These are phyloP conservation scores for Holocentrus rufus DNA, from an alignment of 2,797 vertebrate species.

Conservation along the genomic window DNA sequence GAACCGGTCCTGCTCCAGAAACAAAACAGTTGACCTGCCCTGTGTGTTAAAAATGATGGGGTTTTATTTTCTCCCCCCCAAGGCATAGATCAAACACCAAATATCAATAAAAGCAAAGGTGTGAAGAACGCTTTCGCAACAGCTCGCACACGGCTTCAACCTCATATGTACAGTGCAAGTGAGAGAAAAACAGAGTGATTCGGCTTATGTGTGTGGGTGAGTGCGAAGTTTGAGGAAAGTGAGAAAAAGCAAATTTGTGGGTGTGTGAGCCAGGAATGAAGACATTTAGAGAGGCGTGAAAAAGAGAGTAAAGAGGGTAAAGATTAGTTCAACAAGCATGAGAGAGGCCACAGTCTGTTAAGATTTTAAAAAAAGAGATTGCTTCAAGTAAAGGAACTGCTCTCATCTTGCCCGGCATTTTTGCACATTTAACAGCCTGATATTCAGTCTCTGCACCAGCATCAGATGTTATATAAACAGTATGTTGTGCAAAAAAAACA, in stretches of 20 bases:
- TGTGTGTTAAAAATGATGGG: background rate
- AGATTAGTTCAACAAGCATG: slow-evolving; percentile 25
- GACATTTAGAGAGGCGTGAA: slow-evolving; percentile 43
- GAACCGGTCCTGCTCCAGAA: background rate
- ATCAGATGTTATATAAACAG: background rate
- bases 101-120: slow-evolving; percentile 39
- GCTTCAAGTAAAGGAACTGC: background rate
- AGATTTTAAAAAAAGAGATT: background rate
- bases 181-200: slow-evolving; percentile 14
- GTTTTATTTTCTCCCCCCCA: background rate
- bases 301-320: slow-evolving; percentile 17
- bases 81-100: slow-evolving; percentile 24
- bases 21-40: background rate
- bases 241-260: slow-evolving; percentile 2
- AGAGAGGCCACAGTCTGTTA: background rate
- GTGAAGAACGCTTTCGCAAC: slow-evolving; percentile 30
- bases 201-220: slow-evolving; percentile 2
- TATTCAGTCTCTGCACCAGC: background rate
- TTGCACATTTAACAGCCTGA: background rate
- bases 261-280: slow-evolving; percentile 14
- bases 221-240: background rate
- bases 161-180: background rate
- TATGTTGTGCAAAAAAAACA: background rate
- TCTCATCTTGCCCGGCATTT: background rate
- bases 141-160: slow-evolving; percentile 22